phyloP scores from a whole-genome alignment of 2,797 vertebrate genomes.

The Triplophysa yarkandensis region DNA sequence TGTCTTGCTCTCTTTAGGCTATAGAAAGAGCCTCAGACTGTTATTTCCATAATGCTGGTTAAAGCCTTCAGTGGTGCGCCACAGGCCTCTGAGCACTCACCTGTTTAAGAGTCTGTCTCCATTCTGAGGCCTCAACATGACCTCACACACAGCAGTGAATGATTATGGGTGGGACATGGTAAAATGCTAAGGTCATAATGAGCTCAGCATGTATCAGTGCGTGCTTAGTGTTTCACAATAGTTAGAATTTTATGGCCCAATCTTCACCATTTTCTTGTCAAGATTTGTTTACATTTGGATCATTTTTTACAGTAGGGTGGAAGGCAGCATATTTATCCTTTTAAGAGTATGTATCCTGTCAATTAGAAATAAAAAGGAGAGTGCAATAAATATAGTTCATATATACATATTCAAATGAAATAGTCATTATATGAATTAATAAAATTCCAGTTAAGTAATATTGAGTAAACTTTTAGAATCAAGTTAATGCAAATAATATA shows the following conservation, averaged over 20 bases:
- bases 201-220: neutral
- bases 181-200: neutral
- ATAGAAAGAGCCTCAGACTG: conserved; percentile 7
- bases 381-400: no score
- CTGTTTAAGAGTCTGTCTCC: conserved; percentile 31
- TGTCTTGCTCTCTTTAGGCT: neutral
- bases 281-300: neutral
- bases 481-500: no score
- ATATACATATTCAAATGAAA: no score
- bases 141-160: conserved; percentile 40
- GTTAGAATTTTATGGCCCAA: neutral
- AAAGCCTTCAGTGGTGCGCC: conserved; percentile 27
- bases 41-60: conserved; percentile 34
- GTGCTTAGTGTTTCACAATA: neutral
- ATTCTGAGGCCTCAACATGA: conserved; percentile 44
- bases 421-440: no score
- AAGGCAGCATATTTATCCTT: no score
- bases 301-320: no score
- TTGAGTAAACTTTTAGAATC: no score
- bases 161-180: conserved; percentile 57
- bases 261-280: neutral
- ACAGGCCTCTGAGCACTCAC: conserved; percentile 23
- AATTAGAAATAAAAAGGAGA: no score
- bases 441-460: no score
- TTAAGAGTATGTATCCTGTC: no score